phyloP scores from a whole-genome alignment of 2,113 vertebrate genomes.

The Prolemur simus region DNA sequence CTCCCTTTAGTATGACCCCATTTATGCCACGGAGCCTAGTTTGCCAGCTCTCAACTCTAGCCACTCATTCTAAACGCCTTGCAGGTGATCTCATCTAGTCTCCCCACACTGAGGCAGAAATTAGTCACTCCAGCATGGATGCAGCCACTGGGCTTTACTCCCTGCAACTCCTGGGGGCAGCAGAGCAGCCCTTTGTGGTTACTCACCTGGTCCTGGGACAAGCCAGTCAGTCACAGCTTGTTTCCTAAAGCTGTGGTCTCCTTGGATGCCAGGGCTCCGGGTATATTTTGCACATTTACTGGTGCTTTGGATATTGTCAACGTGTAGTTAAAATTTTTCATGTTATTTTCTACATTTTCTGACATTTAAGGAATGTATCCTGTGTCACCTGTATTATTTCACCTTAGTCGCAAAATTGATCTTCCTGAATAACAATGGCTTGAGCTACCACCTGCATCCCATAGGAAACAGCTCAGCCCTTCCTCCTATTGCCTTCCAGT shows the following conservation, averaged over 20 bases:
- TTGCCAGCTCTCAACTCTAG: background rate
- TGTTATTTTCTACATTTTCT: background rate
- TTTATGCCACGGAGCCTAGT: background rate
- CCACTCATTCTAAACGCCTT: background rate
- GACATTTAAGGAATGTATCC: background rate
- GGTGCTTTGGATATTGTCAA: background rate
- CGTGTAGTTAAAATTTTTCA: background rate
- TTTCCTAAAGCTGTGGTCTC: background rate
- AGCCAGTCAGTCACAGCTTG: background rate
- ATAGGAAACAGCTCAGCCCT: background rate
- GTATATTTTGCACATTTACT: background rate
- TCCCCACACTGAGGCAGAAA: background rate
- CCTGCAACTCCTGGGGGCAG: background rate
- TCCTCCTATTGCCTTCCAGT: background rate
- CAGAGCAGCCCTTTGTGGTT: background rate
- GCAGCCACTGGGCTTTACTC: background rate
- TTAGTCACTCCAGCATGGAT: background rate
- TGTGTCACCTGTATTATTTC: background rate
- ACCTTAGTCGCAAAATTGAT: background rate
- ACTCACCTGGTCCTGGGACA: background rate
- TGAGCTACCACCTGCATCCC: background rate
- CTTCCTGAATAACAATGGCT: background rate
- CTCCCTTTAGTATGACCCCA: background rate
- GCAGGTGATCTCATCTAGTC: background rate
- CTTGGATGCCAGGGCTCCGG: background rate